phyloP scores from a whole-genome alignment of 2,113 vertebrate species.

The Echinops telfairi region DNA sequence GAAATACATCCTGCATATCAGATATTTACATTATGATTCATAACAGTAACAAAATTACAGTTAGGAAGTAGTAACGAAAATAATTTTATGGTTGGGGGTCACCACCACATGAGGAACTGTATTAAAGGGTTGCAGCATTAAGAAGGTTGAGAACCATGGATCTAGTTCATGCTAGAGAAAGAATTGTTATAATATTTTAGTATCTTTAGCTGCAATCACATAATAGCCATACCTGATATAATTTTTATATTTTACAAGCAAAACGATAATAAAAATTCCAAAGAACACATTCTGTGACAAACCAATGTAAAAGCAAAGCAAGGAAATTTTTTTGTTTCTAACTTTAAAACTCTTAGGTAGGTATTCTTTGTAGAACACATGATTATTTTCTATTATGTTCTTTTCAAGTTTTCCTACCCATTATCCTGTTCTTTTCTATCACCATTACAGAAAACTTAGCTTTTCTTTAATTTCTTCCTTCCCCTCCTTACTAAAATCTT shows the following conservation, averaged over 20 bases:
- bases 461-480: conserved; percentile 9
- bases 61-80: no score
- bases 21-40: no score
- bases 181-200: neutral
- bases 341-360: conserved; percentile 23
- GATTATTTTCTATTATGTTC: conserved; percentile 9
- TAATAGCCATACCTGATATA: neutral
- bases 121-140: no score
- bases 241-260: neutral
- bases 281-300: neutral
- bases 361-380: conserved; percentile 25
- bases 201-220: neutral
- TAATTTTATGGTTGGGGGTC: no score
- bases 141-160: no score
- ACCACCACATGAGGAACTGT: no score
- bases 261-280: conserved; percentile 64
- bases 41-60: no score
- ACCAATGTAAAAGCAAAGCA: conserved; percentile 32
- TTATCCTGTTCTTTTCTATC: neutral
- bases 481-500: neutral
- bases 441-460: neutral
- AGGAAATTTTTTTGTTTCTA: conserved; percentile 25
- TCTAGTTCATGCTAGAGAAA: no score
- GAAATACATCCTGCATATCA: no score
- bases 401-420: conserved; percentile 1